These are phyloP conservation scores for Micoletzkya japonica DNA, from an alignment of 2,888 invertebrate genomes.

Conservation along the genomic window DNA sequence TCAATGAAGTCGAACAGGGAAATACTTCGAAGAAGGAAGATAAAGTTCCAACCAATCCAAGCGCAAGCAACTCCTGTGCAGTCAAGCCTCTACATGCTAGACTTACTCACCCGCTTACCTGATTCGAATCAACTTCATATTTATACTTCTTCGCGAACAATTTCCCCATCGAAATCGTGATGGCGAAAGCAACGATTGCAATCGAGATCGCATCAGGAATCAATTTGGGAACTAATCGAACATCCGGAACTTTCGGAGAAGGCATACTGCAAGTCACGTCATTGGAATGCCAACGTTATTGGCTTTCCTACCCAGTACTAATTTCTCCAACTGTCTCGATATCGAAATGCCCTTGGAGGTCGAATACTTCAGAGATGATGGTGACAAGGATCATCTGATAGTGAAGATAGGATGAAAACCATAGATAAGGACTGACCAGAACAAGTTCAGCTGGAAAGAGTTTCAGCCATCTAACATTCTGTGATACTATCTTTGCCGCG, in stretches of 20 bases:
- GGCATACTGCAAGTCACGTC: conserved; percentile 49
- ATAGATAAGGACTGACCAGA: conserved; percentile 3
- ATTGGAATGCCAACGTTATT: not conserved
- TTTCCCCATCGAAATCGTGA: conserved; percentile 68
- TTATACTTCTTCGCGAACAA: conserved; percentile 67
- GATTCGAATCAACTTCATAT: conserved; percentile 67
- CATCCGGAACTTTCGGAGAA: conserved; percentile 52
- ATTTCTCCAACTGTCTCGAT: conserved; percentile 65
- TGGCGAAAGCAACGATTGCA: conserved; percentile 67
- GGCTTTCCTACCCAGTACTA: conserved; percentile 62
- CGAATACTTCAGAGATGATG: conserved; percentile 64
- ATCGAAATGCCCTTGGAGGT: conserved; percentile 61
- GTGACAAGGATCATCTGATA: conserved; percentile 64
- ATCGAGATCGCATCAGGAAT: conserved; percentile 67
- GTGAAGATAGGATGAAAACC: not conserved
- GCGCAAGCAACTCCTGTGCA: conserved; percentile 47
- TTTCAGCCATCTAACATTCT: not conserved
- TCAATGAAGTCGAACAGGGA: conserved; percentile 41
- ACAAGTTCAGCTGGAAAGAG: conserved; percentile 14
- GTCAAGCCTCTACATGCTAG: too few relatives aligned
- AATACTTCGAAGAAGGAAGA: conserved; percentile 68
- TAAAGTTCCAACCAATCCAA: conserved; percentile 72
- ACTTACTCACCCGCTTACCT: conserved; percentile 56
- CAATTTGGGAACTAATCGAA: conserved; percentile 65
- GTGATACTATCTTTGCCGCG: conserved; percentile 28